Conservation (phyloP, 2,113 vertebrate species). For the Numenius arquata region DNA sequence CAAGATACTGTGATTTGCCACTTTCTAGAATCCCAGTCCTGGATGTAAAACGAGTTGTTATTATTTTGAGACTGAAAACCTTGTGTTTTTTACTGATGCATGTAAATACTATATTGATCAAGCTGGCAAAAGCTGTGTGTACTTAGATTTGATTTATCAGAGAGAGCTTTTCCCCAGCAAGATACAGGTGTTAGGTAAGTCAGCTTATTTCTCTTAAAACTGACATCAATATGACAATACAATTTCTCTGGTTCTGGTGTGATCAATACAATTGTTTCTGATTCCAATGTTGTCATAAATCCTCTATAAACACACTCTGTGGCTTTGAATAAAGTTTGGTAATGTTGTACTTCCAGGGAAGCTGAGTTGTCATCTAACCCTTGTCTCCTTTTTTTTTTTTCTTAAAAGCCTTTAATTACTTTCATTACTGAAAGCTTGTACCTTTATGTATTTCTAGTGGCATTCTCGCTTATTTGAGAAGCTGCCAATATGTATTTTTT, state of each 20-base stretch:
- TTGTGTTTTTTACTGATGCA: neutral
- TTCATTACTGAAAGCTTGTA: neutral
- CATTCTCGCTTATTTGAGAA: neutral
- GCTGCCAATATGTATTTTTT: neutral
- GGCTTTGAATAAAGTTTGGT: neutral
- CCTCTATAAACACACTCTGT: neutral
- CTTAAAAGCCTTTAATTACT: neutral
- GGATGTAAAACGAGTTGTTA: constrained; percentile 2
- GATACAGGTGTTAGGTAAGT: constrained; percentile 15
- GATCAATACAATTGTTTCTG: constrained; percentile 54
- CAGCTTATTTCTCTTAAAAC: constrained; percentile 44
- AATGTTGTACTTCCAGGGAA: neutral
- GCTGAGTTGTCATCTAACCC: neutral
- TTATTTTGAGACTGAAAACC: constrained; percentile 15
- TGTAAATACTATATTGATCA: constrained; percentile 57
- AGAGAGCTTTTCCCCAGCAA: constrained; percentile 27
- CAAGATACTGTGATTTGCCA: neutral
- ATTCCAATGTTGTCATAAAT: constrained; percentile 32
- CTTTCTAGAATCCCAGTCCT: neutral
- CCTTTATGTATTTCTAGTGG: neutral
- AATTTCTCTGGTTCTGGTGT: constrained; percentile 15
- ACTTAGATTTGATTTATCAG: constrained; percentile 38
- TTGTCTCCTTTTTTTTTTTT: neutral
- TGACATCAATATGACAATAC: constrained; percentile 26
- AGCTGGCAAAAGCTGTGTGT: neutral